phyloP scores from a whole-genome alignment of 2,888 invertebrate species.

The Xylophagus ater region DNA sequence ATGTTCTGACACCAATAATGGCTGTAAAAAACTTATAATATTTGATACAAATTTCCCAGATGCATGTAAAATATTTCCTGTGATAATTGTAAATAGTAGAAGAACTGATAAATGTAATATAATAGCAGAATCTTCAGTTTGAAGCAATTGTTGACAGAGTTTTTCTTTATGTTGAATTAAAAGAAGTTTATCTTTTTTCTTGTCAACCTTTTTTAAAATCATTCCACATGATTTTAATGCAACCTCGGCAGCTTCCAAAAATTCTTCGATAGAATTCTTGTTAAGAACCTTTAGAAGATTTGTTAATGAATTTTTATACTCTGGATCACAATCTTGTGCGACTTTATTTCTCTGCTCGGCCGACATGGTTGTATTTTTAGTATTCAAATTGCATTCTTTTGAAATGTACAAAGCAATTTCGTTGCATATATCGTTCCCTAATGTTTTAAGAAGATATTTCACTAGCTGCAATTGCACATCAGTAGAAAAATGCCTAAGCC shows the following conservation, averaged over 20 bases:
- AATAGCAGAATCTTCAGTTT: conserved; percentile 64
- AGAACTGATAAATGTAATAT: conserved; percentile 65
- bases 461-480: conserved; percentile 56
- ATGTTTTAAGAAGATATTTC: conserved; percentile 74
- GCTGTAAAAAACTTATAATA: conserved; percentile 61
- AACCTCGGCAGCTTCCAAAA: conserved; percentile 61
- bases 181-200: conserved; percentile 71
- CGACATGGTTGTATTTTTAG: conserved; percentile 45
- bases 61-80: conserved; percentile 77
- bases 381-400: conserved; percentile 55
- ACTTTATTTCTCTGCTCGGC: conserved; percentile 60
- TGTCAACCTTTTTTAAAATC: conserved; percentile 79
- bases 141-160: conserved; percentile 63
- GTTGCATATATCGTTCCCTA: conserved; percentile 71
- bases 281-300: conserved; percentile 58
- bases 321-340: conserved; percentile 52
- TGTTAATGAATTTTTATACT: conserved; percentile 53
- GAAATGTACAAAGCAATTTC: conserved; percentile 70
- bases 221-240: conserved; percentile 62
- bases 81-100: conserved; percentile 68
- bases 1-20: conserved; percentile 55
- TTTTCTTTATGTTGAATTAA: conserved; percentile 72
- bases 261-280: conserved; percentile 65
- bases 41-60: conserved; percentile 87
- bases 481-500: conserved; percentile 51